Evolutionary conservation across 2,797 vertebrate genomes (phyloP), one percentile per base, ranked within the genome.

Genomic region (Poeciliopsis presidionis): DNA sequence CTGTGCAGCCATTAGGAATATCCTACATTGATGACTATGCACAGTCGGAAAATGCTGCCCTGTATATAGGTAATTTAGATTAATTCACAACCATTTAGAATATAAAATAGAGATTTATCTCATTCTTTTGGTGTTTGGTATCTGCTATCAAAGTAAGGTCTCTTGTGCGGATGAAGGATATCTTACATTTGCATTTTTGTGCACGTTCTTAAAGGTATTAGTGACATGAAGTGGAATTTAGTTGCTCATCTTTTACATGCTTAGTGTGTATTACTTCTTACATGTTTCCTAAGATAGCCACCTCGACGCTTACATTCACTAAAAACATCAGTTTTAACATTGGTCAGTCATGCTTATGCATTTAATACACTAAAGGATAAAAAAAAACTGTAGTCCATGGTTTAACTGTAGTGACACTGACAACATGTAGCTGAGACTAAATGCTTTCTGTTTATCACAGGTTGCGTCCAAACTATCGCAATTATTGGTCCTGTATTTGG

Each of bases 401-500:
- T 30, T 30, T 1, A 25, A 69, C 39, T 69, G 41, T 9, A 28
- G 67, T 2, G 22, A 7, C 5, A 6, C 11, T n/a, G 22, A 45
- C 12, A 45, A 45, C 41, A n/a, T 45, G 67, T 16, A n/a, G 11
- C 18, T 36, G 18, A 55, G 0, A 25, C 13, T 53, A 51, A 78
- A 79, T 28, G 36, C 51, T 41, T 3, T 11, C 5, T 76, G 1
- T 88, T 12, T 88, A 0, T 92, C 88, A 61, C 94, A 99, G 97
- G 97, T n/a, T 98, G 97, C 57, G 95, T 99, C 70, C 97, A 98
- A 90, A 98, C 97, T 0, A 93, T 96, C n/a, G 96, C 97, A 2
- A 96, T 99, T 73, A 95, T 99, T 59, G 97, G 98, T n/a, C 97
- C 98, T 45, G 96, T 98, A 83, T 98, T 98, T 89, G 98, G 98